A percentile compares a stretch with the other conserved stretches of the same genome.
Evolutionary conservation across 1,140 invertebrate genomes (phyloP).

Genomic region (Acromyrmex charruanus): DNA sequence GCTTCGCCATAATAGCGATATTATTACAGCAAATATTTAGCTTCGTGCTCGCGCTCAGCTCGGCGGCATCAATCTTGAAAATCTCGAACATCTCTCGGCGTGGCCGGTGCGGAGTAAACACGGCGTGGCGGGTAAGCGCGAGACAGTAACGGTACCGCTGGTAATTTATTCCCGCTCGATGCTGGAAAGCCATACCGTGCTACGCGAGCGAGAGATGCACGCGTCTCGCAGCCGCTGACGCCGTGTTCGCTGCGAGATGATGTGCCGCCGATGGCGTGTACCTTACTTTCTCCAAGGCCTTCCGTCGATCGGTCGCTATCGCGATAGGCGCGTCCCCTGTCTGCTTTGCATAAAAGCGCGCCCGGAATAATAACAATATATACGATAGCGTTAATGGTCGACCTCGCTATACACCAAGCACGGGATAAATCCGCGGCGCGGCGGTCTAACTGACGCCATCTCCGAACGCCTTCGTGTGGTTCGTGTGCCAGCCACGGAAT

Average conservation of each 20-base stretch:
- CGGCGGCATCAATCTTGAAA: slow-evolving; percentile 56
- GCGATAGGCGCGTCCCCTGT: slow-evolving; percentile 58
- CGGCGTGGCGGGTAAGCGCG: slow-evolving; percentile 19
- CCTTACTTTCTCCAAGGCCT: slow-evolving; percentile 75
- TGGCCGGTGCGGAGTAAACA: slow-evolving; percentile 63
- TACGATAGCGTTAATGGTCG: slow-evolving; percentile 77
- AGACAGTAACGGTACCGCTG: slow-evolving; percentile 71
- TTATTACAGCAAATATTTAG: slow-evolving; percentile 63
- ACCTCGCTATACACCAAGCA: slow-evolving; percentile 72
- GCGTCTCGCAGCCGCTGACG: slow-evolving; percentile 34
- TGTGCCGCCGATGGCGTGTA: slow-evolving; percentile 11
- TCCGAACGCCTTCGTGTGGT: slow-evolving; percentile 19
- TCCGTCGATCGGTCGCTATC: slow-evolving; percentile 57
- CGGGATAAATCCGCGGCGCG: slow-evolving; percentile 77
- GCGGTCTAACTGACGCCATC: slow-evolving; percentile 20
- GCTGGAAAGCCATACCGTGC: slow-evolving; percentile 62
- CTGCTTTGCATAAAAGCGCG: slow-evolving; percentile 75
- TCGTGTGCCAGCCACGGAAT: slow-evolving; percentile 34
- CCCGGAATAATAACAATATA: slow-evolving; percentile 79
- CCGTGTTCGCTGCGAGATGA: slow-evolving; percentile 21
- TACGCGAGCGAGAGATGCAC: slow-evolving; percentile 27
- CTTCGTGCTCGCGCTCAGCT: slow-evolving; percentile 31
- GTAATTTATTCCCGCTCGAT: slow-evolving; percentile 71
- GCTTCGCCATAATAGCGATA: slow-evolving; percentile 53
- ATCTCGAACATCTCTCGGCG: slow-evolving; percentile 52